Evolutionary conservation across 2,888 invertebrate genomes (phyloP), one percentile per base, ranked within the genome.

Genomic region (Serrognathus titanus): DNA sequence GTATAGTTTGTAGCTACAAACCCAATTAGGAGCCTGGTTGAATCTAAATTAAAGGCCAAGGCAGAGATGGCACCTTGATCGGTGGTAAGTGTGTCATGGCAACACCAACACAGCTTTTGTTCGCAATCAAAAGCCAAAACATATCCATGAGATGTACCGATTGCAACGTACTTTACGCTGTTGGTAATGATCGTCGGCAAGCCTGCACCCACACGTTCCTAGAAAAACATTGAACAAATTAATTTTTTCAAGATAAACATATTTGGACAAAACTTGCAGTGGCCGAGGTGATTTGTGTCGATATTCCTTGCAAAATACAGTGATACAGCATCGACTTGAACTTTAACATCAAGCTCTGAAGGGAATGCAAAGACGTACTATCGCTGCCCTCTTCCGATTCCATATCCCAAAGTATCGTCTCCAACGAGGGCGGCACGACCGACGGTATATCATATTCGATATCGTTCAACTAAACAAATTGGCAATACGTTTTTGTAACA

Each of bases 121-220:
- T 91, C 87, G 49, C 84, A 81, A 81, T 92, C 92, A 78, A 94
- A 94, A 53, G 93, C 87, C 31, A 97, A 80, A 52, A 95, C 84
- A 65, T 94, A 87, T 0, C 97, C 97, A 77, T 96, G 94, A 24
- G 95, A 94, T 35, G 96, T 97, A 38, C 97, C 97, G 35, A 97
- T 85, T n/a, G 92, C 92, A 60, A 96, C 84, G 76, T 89, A 86
- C 53, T 89, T 87, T 7, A 85, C 81, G 62, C 82, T 83, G 4
- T 90, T 90, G 64, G 92, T 88, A 70, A 92, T 83, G 5, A 93
- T 89, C 57, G 94, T 94, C 8, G 95, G 92, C 61, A 89, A 82
- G 4, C 97, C 97, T 53, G 94, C 92, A 77, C 91, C 88, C 11
- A 94, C 90, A 65, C 92, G 84, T 69, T 96, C 94, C 91, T 92